phyloP scores from a whole-genome alignment of 64 coral and sea anemone species.

The Porites lutea region DNA sequence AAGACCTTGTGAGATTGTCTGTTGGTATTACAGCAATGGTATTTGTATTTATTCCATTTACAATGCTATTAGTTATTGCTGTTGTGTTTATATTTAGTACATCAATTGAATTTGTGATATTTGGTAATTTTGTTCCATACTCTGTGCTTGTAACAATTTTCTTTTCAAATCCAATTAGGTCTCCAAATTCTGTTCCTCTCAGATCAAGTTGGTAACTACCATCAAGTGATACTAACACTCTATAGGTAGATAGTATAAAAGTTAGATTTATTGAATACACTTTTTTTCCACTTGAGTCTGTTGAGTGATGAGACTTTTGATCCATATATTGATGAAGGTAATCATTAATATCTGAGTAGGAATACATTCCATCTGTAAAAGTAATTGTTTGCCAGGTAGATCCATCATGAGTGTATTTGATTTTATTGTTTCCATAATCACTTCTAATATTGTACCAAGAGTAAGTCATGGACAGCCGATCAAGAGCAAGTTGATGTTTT shows the following conservation, averaged over 20 bases:
- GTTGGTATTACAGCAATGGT: slow-evolving; percentile 42
- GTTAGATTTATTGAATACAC: slow-evolving; percentile 35
- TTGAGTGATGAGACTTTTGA: too few species aligned
- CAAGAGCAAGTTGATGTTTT: not conserved
- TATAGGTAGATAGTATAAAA: slow-evolving; percentile 54
- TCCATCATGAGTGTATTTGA: too few species aligned
- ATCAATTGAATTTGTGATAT: slow-evolving; percentile 60
- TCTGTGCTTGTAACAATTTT: slow-evolving; percentile 1
- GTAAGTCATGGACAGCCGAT: slow-evolving; percentile 1
- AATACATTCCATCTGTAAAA: too few species aligned
- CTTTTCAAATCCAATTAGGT: slow-evolving; percentile 28
- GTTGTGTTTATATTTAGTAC: slow-evolving; percentile 1
- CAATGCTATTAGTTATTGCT: slow-evolving; percentile 12
- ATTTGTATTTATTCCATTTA: slow-evolving; percentile 19
- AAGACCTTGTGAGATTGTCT: not conserved
- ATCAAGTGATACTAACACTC: not conserved
- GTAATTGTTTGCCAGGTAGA: too few species aligned
- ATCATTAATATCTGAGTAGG: too few species aligned
- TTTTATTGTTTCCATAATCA: slow-evolving; percentile 1
- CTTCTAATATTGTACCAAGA: slow-evolving; percentile 5
- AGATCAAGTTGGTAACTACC: slow-evolving; percentile 5
- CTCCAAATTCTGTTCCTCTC: not conserved
- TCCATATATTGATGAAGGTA: too few species aligned
- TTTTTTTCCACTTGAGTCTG: too few species aligned
- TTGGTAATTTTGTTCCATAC: not conserved